phyloP scores from a whole-genome alignment of 2,888 invertebrate species.

The Calameuta idolon region DNA sequence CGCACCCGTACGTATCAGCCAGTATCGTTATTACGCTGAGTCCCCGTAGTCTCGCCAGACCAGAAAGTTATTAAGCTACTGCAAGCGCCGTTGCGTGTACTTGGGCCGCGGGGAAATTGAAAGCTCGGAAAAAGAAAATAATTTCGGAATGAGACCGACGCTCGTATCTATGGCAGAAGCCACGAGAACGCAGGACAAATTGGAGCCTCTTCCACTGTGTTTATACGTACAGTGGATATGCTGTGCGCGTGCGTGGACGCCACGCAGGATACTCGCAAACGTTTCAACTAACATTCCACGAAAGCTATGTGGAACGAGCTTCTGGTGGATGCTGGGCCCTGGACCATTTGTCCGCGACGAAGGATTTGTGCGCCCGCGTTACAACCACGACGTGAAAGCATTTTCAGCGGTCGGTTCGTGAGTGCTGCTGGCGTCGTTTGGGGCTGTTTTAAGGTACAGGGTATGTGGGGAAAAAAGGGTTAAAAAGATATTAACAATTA shows the following conservation, averaged over 20 bases:
- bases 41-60: background rate
- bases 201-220: background rate
- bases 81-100: background rate
- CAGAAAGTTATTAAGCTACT: background rate
- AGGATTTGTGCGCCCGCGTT: constrained; percentile 40
- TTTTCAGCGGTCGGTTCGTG: no score
- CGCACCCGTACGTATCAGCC: background rate
- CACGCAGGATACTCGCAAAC: constrained; percentile 18
- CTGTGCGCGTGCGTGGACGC: background rate
- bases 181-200: background rate
- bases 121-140: background rate
- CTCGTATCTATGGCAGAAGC: background rate
- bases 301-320: constrained; percentile 52
- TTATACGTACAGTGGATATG: background rate
- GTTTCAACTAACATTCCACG: constrained; percentile 61
- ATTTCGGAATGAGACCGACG: background rate
- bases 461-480: background rate
- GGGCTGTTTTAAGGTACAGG: background rate
- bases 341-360: constrained; percentile 35
- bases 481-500: background rate
- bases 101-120: background rate
- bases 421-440: no score
- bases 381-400: no score
- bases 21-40: background rate
- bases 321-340: constrained; percentile 23